Conservation (phyloP, 2,888 invertebrate genomes). For the Agrotis segetum region DNA sequence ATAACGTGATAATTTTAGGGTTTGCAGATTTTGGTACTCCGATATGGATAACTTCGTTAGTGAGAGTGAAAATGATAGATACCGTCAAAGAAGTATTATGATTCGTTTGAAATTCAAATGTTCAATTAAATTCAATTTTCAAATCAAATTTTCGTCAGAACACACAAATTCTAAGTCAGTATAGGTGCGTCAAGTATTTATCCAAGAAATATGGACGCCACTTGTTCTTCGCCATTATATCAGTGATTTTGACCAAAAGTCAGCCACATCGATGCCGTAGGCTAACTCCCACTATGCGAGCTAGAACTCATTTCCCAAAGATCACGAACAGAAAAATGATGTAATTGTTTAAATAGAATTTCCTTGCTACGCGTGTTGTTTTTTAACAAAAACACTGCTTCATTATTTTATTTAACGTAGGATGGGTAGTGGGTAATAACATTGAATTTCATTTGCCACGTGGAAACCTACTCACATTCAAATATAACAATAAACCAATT, state of each 20-base stretch:
- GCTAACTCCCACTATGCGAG: neutral
- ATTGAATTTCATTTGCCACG: neutral
- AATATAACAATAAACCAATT: neutral
- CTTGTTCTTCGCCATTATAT: too few relatives aligned
- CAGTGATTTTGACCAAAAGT: too few relatives aligned
- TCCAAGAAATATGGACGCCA: neutral
- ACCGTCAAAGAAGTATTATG: too few relatives aligned
- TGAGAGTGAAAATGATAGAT: conserved; percentile 2
- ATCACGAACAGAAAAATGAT: conserved; percentile 7
- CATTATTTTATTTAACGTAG: neutral
- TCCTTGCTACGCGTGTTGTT: neutral
- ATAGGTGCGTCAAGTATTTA: neutral
- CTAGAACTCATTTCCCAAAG: conserved; percentile 5
- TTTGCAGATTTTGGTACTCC: conserved; percentile 16
- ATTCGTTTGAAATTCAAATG: too few relatives aligned
- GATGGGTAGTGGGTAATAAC: neutral
- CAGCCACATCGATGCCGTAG: too few relatives aligned
- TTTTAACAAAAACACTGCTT: neutral
- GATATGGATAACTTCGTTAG: conserved; percentile 7
- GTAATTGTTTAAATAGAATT: conserved; percentile 4
- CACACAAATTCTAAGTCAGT: neutral
- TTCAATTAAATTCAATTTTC: too few relatives aligned
- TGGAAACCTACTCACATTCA: neutral
- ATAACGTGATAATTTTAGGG: conserved; percentile 59
- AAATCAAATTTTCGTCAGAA: too few relatives aligned